These are phyloP conservation scores for Graphium colonna DNA, from an alignment of 2,888 invertebrate species.

Conservation along the genomic window DNA sequence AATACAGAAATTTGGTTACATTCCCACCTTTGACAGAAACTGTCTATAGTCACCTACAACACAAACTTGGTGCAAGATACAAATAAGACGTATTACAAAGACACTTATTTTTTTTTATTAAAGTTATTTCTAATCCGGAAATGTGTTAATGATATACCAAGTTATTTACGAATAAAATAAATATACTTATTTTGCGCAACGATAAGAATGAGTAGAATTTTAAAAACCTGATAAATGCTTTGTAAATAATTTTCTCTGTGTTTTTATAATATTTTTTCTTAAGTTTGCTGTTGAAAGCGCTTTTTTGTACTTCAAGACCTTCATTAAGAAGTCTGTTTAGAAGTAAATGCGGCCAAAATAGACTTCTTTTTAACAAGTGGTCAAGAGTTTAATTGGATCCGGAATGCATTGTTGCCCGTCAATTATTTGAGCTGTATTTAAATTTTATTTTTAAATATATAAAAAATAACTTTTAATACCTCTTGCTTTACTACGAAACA, in stretches of 20 bases:
- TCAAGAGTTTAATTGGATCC: conserved; percentile 19
- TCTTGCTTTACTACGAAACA: conserved; percentile 6
- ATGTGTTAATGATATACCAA: too few species aligned
- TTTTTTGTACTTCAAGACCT: neutral
- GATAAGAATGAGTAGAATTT: too few species aligned
- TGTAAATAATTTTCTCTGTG: neutral
- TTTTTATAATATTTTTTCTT: neutral
- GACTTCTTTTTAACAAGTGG: conserved; percentile 17
- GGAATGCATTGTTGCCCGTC: conserved; percentile 8
- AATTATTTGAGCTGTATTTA: neutral
- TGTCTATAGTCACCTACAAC: too few species aligned
- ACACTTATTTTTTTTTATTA: too few species aligned
- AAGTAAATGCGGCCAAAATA: conserved; percentile 19
- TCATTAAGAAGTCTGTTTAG: neutral
- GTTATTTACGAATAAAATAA: too few species aligned
- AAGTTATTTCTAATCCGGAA: too few species aligned
- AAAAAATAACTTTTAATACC: neutral
- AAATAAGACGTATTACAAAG: too few species aligned
- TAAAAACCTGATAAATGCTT: too few species aligned
- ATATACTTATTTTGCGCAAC: too few species aligned
- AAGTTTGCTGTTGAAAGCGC: neutral
- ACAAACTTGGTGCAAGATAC: too few species aligned
- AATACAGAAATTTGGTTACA: too few species aligned
- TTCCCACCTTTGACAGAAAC: too few species aligned
- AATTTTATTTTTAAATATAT: neutral